Evolutionary conservation across 1,140 invertebrate genomes (phyloP), one percentile per base, ranked within the genome.

Genomic region (Diprion similis): DNA sequence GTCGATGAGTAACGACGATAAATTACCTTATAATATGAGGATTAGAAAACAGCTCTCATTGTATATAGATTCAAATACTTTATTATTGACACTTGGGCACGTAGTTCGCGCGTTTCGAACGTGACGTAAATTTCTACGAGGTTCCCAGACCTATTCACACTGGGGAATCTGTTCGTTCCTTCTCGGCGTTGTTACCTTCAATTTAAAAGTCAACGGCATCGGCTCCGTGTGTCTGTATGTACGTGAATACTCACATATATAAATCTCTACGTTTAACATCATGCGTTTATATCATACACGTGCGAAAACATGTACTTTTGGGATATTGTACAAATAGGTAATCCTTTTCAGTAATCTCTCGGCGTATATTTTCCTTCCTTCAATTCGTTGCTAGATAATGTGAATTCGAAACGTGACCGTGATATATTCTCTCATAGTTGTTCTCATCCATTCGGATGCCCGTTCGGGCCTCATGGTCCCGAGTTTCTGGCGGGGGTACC

Each of bases 71-170:
- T 59, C 51, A 59, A 59, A 17, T 59, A 59, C 51, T 59, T 59
- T 59, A 59, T 15, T 59, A 59, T 59, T 59, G 51, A 59, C 51
- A 59, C 11, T 59, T 17, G n/a, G n/a, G 51, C 51, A 59, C 51
- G 51, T 59, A 59, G 51, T 59, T 59, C 51, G 51, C 51, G 37
- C 66, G 66, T 68, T 68, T n/a, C 66, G 66, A 18, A 45, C 66
- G 66, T 68, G 66, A 68, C 37, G 37, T 45, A 45, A 68, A 68
- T 68, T 68, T 19, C 11, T 45, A 45, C 66, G 17, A 19, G 66
- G 66, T 68, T 68, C 66, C 37, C 66, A 68, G 66, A 68, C 37
- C 19, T 68, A 45, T 68, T 19, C 37, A 68, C 37, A 68, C 66
- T 68, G 66, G 66, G 66, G 37, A 45, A 68, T 19, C 59, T 17